Conservation (phyloP, 2,113 vertebrate species). For the Albula glossodonta region DNA sequence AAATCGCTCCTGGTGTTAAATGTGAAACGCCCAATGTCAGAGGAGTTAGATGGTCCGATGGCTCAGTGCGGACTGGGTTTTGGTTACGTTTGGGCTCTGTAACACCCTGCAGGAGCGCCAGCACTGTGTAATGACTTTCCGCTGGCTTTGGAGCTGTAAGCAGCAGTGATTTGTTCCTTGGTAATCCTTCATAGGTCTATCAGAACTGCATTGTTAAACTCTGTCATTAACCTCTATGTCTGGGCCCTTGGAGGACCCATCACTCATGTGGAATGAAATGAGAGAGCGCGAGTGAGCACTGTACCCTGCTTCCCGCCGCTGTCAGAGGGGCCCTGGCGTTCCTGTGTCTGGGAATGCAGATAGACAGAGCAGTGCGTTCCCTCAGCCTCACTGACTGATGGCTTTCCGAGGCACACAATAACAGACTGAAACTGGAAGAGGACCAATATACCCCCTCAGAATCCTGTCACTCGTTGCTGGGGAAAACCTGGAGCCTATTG, state of each 20-base stretch:
- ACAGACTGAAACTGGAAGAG: no score
- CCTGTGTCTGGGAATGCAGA: no score
- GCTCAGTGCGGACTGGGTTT: no score
- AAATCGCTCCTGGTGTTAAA: background rate
- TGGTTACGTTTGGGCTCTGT: background rate
- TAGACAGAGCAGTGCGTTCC: background rate
- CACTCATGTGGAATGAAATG: background rate
- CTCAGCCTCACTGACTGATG: background rate
- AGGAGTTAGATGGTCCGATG: no score
- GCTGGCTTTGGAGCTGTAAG: background rate
- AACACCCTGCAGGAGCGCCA: background rate
- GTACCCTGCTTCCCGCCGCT: background rate
- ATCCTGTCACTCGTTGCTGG: no score
- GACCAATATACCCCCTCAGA: no score
- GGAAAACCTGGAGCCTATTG: no score
- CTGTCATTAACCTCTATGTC: background rate
- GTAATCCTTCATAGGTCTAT: background rate
- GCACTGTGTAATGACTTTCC: background rate
- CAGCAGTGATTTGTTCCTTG: background rate
- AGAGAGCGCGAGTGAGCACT: background rate
- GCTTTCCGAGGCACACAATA: no score
- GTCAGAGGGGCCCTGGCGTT: no score
- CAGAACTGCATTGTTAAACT: background rate
- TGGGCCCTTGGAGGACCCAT: background rate
- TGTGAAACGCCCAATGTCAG: background rate